These are phyloP conservation scores for Liposcelis brunnea DNA, from an alignment of 2,888 invertebrate species.

Conservation along the genomic window DNA sequence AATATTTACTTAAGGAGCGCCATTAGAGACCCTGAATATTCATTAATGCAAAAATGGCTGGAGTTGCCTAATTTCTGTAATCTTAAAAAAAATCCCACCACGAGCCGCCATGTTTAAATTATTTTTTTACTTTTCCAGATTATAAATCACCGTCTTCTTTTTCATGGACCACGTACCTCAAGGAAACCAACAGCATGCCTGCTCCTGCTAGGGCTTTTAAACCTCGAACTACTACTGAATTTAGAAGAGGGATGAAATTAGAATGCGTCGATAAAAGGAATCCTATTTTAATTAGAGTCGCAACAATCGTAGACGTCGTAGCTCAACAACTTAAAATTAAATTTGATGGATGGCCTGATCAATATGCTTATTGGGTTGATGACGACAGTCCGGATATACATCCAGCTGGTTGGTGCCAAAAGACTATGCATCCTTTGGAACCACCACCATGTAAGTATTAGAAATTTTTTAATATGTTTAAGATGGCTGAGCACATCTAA, in stretches of 20 bases:
- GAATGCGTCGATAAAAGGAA: constrained; percentile 34
- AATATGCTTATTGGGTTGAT: constrained; percentile 74
- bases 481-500: not conserved
- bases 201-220: constrained; percentile 72
- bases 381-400: constrained; percentile 82
- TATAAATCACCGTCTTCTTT: constrained; percentile 54
- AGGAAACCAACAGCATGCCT: constrained; percentile 50
- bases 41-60: no score
- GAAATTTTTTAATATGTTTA: not conserved
- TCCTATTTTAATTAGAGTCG: constrained; percentile 70
- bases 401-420: constrained; percentile 80
- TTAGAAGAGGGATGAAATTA: constrained; percentile 63
- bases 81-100: no score
- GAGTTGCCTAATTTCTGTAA: no score
- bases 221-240: constrained; percentile 57
- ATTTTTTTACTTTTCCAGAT: constrained; percentile 27
- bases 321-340: constrained; percentile 47
- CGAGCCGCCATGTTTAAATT: no score
- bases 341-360: constrained; percentile 78
- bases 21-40: no score
- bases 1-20: no score
- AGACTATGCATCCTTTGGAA: constrained; percentile 73
- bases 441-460: constrained; percentile 56
- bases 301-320: constrained; percentile 57
- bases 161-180: constrained; percentile 71